Conservation (phyloP, 2,888 invertebrate genomes). For the Drosophila rubida region DNA sequence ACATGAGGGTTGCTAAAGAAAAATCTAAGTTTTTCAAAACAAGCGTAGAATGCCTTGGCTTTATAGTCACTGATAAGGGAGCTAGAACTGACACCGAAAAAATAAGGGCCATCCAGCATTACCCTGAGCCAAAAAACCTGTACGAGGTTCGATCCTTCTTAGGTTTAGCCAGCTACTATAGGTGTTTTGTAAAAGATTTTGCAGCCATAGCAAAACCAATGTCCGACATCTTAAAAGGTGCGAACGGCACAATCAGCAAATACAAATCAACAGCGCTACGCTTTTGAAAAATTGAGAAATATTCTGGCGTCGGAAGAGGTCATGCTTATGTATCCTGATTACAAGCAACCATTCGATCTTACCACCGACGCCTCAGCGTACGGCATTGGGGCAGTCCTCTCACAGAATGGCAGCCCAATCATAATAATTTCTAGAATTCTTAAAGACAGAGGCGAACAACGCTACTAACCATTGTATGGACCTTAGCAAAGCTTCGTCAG, state of each 20-base stretch:
- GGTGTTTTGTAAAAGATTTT: conserved; percentile 1
- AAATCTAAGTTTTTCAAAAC: conserved; percentile 4
- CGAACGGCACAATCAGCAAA: neutral
- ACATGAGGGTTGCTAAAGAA: conserved; percentile 6
- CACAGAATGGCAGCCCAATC: neutral
- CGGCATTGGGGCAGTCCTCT: neutral
- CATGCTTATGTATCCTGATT: conserved; percentile 6
- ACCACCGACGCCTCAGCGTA: neutral
- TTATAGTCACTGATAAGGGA: neutral
- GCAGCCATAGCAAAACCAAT: neutral
- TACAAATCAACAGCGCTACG: neutral
- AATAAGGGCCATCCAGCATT: neutral
- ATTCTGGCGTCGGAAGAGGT: conserved; percentile 8
- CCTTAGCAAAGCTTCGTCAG: neutral
- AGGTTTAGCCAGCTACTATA: neutral
- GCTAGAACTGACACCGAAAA: conserved; percentile 3
- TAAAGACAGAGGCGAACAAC: neutral
- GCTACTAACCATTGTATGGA: conserved; percentile 13
- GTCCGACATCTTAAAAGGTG: neutral
- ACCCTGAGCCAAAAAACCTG: neutral
- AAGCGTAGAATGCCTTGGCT: neutral
- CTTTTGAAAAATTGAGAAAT: neutral
- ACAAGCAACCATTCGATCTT: conserved; percentile 6
- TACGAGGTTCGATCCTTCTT: conserved; percentile 3
- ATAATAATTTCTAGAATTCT: conserved; percentile 1